phyloP scores from a whole-genome alignment of 1,140 invertebrate species.

The Cydia amplana region DNA sequence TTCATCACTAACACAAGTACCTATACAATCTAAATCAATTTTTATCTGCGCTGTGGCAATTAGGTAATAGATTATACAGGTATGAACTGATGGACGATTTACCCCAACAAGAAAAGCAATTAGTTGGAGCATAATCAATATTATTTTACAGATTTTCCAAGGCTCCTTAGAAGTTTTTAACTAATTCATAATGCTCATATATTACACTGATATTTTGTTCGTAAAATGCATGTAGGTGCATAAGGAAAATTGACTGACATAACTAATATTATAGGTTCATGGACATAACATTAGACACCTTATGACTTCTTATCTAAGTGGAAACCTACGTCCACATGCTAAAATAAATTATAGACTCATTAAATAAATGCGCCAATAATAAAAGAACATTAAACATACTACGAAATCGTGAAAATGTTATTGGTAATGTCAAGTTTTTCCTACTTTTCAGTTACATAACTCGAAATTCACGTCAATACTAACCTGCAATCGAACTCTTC shows the following conservation, averaged over 20 bases:
- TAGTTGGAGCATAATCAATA: not conserved
- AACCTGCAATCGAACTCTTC: conserved; percentile 75
- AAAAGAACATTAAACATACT: not conserved
- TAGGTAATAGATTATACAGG: no score
- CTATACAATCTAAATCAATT: no score
- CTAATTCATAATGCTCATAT: no score
- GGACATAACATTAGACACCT: not conserved
- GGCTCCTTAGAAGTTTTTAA: no score
- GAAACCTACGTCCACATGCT: not conserved
- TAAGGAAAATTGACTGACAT: conserved; percentile 29
- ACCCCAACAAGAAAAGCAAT: not conserved
- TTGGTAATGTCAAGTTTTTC: conserved; percentile 2
- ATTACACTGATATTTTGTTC: no score
- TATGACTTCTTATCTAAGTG: conserved; percentile 12
- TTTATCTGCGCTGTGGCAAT: no score
- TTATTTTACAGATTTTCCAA: not conserved
- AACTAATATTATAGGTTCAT: no score
- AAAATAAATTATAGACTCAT: not conserved
- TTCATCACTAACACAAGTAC: no score
- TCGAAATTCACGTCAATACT: conserved; percentile 54
- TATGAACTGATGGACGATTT: conserved; percentile 5
- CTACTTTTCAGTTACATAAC: conserved; percentile 72
- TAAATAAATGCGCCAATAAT: not conserved
- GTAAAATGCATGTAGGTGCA: not conserved
- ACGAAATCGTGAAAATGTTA: not conserved